Evolutionary conservation across 2,113 vertebrate species (phyloP), one percentile per base, ranked within the genome.

Genomic region (Paramisgurnus dabryanus): DNA sequence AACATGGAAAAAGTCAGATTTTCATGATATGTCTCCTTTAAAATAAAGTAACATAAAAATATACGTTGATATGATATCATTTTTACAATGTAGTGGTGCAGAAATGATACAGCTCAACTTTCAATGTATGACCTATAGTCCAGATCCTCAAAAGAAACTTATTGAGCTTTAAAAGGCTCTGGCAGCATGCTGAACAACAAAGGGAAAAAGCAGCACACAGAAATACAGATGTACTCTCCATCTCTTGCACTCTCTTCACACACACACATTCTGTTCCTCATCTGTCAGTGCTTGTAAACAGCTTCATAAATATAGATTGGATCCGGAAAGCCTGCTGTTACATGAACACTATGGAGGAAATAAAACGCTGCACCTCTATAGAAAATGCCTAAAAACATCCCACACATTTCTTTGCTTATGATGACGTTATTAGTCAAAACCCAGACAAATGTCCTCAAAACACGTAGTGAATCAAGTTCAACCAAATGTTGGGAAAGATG

Each of bases 251-350:
- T 53, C 50, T 53, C 50, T 53, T 17, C 27, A 64, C 39, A 61
- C 47, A 40, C 47, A 61, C 65, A 76, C 67, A 78, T 75, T 76
- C 75, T 22, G 57, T 27, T 60, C 43, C 49, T 81, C 82, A 75
- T 78, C 63, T 75, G 40, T 76, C 74, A 58, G 7, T 47, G 27
- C 66, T 84, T 85, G 73, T 82, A 80, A 80, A 76, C 53, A 72
- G 79, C 81, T 86, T 86, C 81, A 85, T 86, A 86, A 84, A 84
- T 86, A 85, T 85, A 86, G 76, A 87, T 83, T 86, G 86, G 69
- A 80, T 86, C 67, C 78, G 22, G 82, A 53, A 57, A 75, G 74
- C 82, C 69, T 67, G 78, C 80, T 80, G 81, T 76, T 80, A 80
- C 71, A 64, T 70, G 70, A 80, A 80, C 72, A 71, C 68, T 41